Percentiles rank a stretch among this genome's conserved stretches.
phyloP scores from a whole-genome alignment of 2,888 invertebrate genomes.

The Muschampia plurimacula region DNA sequence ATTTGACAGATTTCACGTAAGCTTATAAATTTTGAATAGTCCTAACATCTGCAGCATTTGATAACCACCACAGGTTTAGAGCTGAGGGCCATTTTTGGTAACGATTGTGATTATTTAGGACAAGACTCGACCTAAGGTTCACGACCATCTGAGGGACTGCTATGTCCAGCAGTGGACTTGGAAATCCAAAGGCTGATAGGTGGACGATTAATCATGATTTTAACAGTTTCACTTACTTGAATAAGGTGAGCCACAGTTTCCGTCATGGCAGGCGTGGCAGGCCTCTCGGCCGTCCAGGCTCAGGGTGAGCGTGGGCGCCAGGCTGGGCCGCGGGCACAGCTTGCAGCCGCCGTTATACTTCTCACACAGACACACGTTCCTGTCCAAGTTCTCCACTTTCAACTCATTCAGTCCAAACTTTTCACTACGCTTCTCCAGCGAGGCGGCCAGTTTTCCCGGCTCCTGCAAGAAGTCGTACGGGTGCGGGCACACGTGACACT shows the following conservation, averaged over 20 bases:
- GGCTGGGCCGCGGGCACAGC: conserved; percentile 68
- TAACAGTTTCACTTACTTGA: conserved; percentile 61
- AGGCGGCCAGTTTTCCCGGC: conserved; percentile 64
- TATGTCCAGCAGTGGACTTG: not conserved
- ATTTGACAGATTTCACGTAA: too few relatives aligned
- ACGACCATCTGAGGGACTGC: not conserved
- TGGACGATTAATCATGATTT: too few relatives aligned
- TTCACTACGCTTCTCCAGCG: conserved; percentile 64
- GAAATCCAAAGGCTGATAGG: not conserved
- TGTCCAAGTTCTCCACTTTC: conserved; percentile 70
- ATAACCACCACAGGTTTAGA: too few relatives aligned
- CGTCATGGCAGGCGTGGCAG: conserved; percentile 67
- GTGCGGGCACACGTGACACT: conserved; percentile 66
- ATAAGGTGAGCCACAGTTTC: conserved; percentile 61
- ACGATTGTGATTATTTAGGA: too few relatives aligned
- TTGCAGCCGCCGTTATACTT: conserved; percentile 79
- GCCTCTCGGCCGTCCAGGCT: conserved; percentile 61
- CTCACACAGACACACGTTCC: conserved; percentile 74
- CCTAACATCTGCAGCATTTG: too few relatives aligned
- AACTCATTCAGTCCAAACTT: conserved; percentile 76
- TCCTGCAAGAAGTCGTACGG: conserved; percentile 66
- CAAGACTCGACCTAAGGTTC: too few relatives aligned
- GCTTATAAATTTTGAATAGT: too few relatives aligned
- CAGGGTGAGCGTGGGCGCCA: conserved; percentile 59
- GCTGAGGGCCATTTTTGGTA: too few relatives aligned